Percentiles rank a stretch among this genome's conserved stretches.
Evolutionary conservation across 2,888 invertebrate species (phyloP).

Genomic region (Chironomus riparius): DNA sequence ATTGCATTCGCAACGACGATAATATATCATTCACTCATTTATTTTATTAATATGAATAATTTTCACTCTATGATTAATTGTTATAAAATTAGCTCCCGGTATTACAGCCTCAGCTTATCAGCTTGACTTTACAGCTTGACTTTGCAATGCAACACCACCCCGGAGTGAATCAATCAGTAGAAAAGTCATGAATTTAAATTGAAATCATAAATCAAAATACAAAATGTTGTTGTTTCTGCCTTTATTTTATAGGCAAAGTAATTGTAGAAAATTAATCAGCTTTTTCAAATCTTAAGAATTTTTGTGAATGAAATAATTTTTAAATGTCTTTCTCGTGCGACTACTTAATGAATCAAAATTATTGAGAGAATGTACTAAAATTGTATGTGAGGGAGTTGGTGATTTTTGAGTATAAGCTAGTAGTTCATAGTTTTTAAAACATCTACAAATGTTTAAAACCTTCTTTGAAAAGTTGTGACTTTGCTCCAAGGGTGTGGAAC

Average conservation of each 20-base stretch:
- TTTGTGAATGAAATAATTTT: conserved; percentile 11
- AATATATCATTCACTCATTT: neutral
- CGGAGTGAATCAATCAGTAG: conserved; percentile 16
- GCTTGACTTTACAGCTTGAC: neutral
- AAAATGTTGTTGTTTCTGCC: no score
- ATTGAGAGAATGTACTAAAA: neutral
- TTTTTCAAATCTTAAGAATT: neutral
- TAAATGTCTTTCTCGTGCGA: neutral
- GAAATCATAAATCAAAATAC: neutral
- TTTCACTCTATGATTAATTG: conserved; percentile 17
- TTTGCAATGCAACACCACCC: conserved; percentile 14
- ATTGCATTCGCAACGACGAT: neutral
- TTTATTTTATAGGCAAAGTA: neutral
- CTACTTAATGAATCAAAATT: neutral
- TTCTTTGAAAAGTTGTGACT: no score
- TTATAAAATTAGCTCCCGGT: conserved; percentile 24
- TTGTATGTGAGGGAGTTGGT: neutral
- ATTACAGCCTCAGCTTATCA: neutral
- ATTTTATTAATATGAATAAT: neutral
- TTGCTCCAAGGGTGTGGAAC: no score
- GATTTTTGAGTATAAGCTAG: neutral
- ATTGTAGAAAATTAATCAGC: conserved; percentile 1
- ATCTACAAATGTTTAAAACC: no score
- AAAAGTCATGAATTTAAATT: conserved; percentile 2
- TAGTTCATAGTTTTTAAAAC: neutral